Evolutionary conservation across 2,888 invertebrate genomes (phyloP), one percentile per base, ranked within the genome.

Genomic region (Glomeris marginata): DNA sequence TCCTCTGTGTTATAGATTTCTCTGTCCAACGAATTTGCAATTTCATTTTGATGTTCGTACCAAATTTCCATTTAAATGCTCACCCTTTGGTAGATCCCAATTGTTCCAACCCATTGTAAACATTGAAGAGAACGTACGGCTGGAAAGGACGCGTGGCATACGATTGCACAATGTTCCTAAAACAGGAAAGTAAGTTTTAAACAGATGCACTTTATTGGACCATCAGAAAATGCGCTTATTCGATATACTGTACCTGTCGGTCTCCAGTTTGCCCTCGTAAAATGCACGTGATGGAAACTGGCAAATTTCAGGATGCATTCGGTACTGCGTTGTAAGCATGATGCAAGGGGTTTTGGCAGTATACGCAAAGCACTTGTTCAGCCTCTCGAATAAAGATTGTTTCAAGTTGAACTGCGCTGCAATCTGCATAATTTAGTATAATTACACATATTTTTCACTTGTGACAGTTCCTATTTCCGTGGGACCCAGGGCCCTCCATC

Each of bases 271-370:
- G 6, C 73, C 73, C 41, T 67, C 69, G 63, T 87, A 86, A 66
- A 84, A 82, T 42, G 73, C 74, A 36, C 71, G 66, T 66, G 82
- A 86, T 1, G 91, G 88, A 73, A 83, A 91, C 50, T 70, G 68
- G 2, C 80, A 79, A 57, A 92, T 88, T 49, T 79, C 78, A 1
- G 75, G 73, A 57, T 84, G 81, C 91, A 92, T 91, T 55, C 91
- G 74, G 66, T 88, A 90, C 65, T 92, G 91, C 16, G 60, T 63
- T 58, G 34, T 63, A 55, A 57, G 63, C 65, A 50, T 62, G 60
- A 59, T 63, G 58, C 38, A 61, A 60, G 52, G 66, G 41, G 35
- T 45, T 11, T 10, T 2, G 2, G 41, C 20, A 2, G 13, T 43
- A 34, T 54, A 47, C 22, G 56, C 37, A 48, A 79, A 71, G 58